phyloP scores from a whole-genome alignment of 2,113 vertebrate species.

The Octodon degus region DNA sequence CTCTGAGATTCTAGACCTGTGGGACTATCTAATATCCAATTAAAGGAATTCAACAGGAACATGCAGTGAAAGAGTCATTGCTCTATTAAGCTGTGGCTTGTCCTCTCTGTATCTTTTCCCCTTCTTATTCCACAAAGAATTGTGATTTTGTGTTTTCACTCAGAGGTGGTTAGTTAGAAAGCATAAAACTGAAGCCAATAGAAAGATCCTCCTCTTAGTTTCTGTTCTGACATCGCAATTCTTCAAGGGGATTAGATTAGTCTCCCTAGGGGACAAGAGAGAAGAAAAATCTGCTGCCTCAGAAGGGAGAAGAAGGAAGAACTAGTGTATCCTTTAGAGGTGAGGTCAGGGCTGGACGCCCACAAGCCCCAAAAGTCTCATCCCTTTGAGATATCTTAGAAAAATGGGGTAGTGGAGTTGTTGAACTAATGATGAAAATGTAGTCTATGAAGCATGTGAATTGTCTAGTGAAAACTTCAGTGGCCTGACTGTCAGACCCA shows the following conservation, averaged over 20 bases:
- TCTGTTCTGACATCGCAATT: background rate
- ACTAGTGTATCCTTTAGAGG: background rate
- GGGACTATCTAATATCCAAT: background rate
- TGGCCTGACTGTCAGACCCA: background rate
- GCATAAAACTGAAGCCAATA: background rate
- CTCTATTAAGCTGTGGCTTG: background rate
- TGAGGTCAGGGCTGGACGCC: background rate
- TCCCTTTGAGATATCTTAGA: background rate
- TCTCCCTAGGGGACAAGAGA: background rate
- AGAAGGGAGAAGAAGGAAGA: background rate
- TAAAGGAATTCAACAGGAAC: constrained; percentile 26
- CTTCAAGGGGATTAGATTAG: background rate
- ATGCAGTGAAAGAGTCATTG: background rate
- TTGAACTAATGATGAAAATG: background rate
- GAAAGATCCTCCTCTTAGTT: background rate
- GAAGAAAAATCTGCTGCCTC: background rate
- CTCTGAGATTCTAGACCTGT: background rate
- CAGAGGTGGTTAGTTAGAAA: background rate
- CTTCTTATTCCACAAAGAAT: background rate
- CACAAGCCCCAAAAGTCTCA: background rate
- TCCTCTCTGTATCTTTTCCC: background rate
- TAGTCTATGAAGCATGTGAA: background rate
- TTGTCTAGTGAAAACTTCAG: background rate
- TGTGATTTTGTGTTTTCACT: background rate
- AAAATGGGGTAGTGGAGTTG: background rate